These are phyloP conservation scores for Odontamblyopus lacepedii DNA, from an alignment of 2,797 vertebrate genomes.

Conservation along the genomic window DNA sequence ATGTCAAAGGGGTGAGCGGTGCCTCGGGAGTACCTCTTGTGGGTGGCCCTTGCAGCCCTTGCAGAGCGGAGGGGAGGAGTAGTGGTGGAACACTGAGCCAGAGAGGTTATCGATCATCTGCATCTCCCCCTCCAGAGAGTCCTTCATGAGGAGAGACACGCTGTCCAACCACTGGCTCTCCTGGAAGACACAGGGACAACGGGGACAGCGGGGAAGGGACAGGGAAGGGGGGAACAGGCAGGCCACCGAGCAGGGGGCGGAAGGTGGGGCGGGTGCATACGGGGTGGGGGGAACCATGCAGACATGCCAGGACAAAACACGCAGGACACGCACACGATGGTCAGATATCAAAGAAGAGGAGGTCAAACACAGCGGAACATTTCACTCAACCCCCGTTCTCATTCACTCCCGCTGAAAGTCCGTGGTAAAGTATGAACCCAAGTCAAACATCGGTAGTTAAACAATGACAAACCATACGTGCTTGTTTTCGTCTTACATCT, in stretches of 20 bases:
- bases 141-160: conserved; percentile 99
- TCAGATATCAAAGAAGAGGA: conserved; percentile 45
- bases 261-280: conserved; percentile 10
- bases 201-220: conserved; percentile 53
- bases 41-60: conserved; percentile 90
- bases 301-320: conserved; percentile 72
- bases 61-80: conserved; percentile 90
- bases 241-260: conserved; percentile 70
- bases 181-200: conserved; percentile 80
- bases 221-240: conserved; percentile 13
- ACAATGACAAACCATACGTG: too few relatives aligned
- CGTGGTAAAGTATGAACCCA: too few relatives aligned
- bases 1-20: neutral
- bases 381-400: conserved; percentile 23
- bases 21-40: conserved; percentile 85
- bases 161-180: conserved; percentile 99
- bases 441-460: too few relatives aligned
- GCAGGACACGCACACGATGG: conserved; percentile 66
- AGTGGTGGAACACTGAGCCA: conserved; percentile 98
- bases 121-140: conserved; percentile 98
- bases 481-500: too few relatives aligned
- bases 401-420: conserved; percentile 14
- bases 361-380: conserved; percentile 32
- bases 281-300: conserved; percentile 71
- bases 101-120: conserved; percentile 99